Percentiles rank a stretch among this genome's conserved stretches.
Evolutionary conservation across 2,888 invertebrate species (phyloP).

Genomic region (Volucella inanis): DNA sequence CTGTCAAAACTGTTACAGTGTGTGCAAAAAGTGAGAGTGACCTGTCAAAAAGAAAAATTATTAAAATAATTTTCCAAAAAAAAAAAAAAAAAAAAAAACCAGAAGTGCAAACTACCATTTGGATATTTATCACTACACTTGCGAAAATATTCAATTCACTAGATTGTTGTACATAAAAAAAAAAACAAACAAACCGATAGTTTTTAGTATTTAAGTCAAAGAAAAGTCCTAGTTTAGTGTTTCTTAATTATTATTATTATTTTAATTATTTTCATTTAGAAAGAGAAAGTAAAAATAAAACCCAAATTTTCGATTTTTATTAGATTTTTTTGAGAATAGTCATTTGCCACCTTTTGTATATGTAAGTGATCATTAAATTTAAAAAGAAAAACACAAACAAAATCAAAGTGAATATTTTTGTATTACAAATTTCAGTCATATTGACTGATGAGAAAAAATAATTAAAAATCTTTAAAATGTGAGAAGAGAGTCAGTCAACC

Average conservation of each 20-base stretch:
- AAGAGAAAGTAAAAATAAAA: slow-evolving; percentile 32
- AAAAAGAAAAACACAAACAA: slow-evolving; percentile 49
- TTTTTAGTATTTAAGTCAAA: slow-evolving; percentile 64
- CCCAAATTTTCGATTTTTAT: slow-evolving; percentile 38
- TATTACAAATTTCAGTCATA: slow-evolving; percentile 78
- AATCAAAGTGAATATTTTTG: slow-evolving; percentile 52
- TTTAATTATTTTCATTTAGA: slow-evolving; percentile 44
- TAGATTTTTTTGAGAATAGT: slow-evolving; percentile 47
- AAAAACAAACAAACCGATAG: slow-evolving; percentile 50
- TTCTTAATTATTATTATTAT: slow-evolving; percentile 20
- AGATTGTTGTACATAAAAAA: slow-evolving; percentile 62
- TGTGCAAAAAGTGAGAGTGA: slow-evolving; percentile 51
- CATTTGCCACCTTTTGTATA: slow-evolving; percentile 68
- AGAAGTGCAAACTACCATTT: slow-evolving; percentile 27
- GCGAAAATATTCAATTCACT: slow-evolving; percentile 47
- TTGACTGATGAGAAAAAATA: slow-evolving; percentile 77
- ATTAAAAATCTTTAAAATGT: slow-evolving; percentile 31
- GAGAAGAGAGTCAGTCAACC: slow-evolving; percentile 37
- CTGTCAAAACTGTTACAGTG: slow-evolving; percentile 37
- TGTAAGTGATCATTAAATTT: slow-evolving; percentile 64
- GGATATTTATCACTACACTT: slow-evolving; percentile 30
- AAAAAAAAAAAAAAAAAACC: slow-evolving; percentile 27
- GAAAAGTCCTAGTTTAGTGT: slow-evolving; percentile 55
- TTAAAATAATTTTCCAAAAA: slow-evolving; percentile 11
- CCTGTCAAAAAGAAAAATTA: slow-evolving; percentile 36